phyloP scores from a whole-genome alignment of 2,888 invertebrate genomes.

The Polydrusus pterygomalis region DNA sequence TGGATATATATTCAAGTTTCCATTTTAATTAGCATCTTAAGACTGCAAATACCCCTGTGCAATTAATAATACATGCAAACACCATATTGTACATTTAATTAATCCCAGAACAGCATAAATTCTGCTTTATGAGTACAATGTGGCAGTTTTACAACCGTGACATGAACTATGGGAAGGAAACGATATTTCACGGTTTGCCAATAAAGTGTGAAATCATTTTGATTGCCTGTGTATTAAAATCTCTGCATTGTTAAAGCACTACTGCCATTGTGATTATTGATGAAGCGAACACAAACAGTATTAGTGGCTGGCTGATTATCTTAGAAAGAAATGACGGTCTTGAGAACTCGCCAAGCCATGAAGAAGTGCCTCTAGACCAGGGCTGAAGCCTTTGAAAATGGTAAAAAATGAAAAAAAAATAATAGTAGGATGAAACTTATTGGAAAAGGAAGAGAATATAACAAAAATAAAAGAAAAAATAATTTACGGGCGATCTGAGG shows the following conservation, averaged over 20 bases:
- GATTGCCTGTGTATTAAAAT: conserved; percentile 23
- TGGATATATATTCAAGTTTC: conserved; percentile 36
- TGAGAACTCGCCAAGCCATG: too few species aligned
- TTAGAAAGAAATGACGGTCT: too few species aligned
- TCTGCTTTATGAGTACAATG: conserved; percentile 46
- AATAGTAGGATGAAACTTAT: too few species aligned
- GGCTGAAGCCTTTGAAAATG: too few species aligned
- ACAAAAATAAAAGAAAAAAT: too few species aligned
- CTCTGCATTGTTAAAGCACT: not conserved
- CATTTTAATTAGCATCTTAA: conserved; percentile 46
- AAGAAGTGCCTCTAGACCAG: too few species aligned
- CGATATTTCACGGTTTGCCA: conserved; percentile 42
- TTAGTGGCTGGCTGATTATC: too few species aligned
- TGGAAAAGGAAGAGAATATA: too few species aligned
- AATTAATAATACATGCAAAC: conserved; percentile 51
- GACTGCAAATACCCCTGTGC: conserved; percentile 42
- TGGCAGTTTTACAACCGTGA: conserved; percentile 47
- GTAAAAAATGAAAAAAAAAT: too few species aligned
- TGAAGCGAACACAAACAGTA: too few species aligned
- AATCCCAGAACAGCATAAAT: conserved; percentile 46
- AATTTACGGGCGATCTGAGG: too few species aligned
- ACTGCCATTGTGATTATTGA: too few species aligned
- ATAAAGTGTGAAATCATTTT: conserved; percentile 44
- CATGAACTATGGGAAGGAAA: conserved; percentile 44
- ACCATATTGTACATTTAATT: conserved; percentile 50